A percentile compares a stretch with the other conserved stretches of the same genome.
Conservation (phyloP, 2,113 vertebrate genomes). For the Sinocyclocheilus grahami region DNA sequence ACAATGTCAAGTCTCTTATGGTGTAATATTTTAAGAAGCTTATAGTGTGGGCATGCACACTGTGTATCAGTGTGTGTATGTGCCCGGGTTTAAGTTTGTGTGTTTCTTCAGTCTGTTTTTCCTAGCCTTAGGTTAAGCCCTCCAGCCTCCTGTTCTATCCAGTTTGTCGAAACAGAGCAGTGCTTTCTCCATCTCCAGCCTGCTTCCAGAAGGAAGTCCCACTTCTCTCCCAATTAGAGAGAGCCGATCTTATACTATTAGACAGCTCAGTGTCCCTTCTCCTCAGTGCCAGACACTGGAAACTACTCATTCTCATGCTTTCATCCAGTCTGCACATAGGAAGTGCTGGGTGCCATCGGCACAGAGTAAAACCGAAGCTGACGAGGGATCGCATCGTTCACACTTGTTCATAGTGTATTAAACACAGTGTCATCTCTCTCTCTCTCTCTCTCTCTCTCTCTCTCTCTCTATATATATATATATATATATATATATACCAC, state of each 20-base stretch:
- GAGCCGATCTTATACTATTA: conserved; percentile 49
- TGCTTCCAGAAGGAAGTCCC: conserved; percentile 37
- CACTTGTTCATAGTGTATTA: background rate
- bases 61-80: conserved; percentile 31
- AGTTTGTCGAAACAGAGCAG: conserved; percentile 39
- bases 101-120: conserved; percentile 33
- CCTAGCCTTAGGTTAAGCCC: conserved; percentile 37
- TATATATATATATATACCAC: background rate
- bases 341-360: conserved; percentile 20
- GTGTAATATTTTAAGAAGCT: conserved; percentile 41
- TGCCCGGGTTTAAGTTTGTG: conserved; percentile 16
- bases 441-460: background rate
- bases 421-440: conserved; percentile 1
- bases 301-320: conserved; percentile 31
- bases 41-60: conserved; percentile 5
- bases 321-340: conserved; percentile 26
- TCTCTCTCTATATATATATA: background rate
- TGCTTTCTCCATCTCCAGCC: conserved; percentile 29
- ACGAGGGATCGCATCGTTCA: conserved; percentile 14
- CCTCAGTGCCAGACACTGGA: conserved; percentile 29
- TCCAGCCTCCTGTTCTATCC: conserved; percentile 37
- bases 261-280: conserved; percentile 50
- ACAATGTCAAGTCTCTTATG: conserved; percentile 7
- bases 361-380: conserved; percentile 39
- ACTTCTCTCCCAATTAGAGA: conserved; percentile 56